phyloP scores from a whole-genome alignment of 1,140 invertebrate species.

The Oscheius sp. region DNA sequence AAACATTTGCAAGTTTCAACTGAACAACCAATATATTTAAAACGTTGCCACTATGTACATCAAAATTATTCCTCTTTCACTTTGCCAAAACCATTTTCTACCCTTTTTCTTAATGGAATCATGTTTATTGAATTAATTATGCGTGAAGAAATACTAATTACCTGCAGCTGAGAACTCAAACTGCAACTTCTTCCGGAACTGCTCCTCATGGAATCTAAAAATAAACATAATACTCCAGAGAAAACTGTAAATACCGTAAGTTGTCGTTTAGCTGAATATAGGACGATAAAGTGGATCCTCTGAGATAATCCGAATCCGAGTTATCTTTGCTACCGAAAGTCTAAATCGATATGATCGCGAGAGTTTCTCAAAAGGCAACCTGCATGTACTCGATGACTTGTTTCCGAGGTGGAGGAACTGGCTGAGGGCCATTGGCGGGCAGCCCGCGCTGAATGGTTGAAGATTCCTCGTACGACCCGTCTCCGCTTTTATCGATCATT shows the following conservation, averaged over 20 bases:
- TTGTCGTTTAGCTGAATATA: conserved; percentile 44
- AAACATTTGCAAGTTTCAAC: no score
- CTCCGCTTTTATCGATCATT: conserved; percentile 35
- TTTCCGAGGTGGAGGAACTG: conserved; percentile 37
- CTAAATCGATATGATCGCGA: conserved; percentile 1
- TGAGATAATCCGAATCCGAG: conserved; percentile 29
- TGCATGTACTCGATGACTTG: conserved; percentile 45
- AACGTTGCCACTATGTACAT: no score
- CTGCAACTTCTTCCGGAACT: conserved; percentile 37
- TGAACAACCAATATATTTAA: no score
- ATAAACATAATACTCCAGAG: background rate
- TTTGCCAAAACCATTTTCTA: no score
- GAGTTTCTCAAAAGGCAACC: conserved; percentile 13
- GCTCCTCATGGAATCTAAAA: conserved; percentile 43
- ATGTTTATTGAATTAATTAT: no score
- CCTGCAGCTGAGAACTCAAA: conserved; percentile 37
- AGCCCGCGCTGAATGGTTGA: conserved; percentile 30
- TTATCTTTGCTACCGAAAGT: conserved; percentile 30
- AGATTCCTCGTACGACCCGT: conserved; percentile 40
- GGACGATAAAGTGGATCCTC: conserved; percentile 38
- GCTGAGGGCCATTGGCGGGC: conserved; percentile 13
- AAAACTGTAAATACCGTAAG: conserved; percentile 20
- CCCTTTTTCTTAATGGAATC: no score
- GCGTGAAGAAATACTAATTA: conserved; percentile 21
- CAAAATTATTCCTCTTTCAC: no score